Conservation (phyloP, 2,113 vertebrate genomes). For the Lycocorax pyrrhopterus region DNA sequence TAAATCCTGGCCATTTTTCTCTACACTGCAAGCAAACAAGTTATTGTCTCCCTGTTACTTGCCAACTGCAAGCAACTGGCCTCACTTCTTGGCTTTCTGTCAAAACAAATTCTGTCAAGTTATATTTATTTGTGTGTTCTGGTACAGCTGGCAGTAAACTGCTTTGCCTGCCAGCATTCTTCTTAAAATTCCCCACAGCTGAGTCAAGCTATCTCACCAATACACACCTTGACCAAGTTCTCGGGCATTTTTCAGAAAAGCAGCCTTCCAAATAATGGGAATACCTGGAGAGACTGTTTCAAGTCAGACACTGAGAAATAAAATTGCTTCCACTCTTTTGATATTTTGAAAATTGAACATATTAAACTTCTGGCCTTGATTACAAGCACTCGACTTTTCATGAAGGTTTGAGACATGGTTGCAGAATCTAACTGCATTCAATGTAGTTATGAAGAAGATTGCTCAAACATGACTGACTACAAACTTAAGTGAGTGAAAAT, state of each 20-base stretch:
- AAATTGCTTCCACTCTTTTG: neutral
- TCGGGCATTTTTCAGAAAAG: neutral
- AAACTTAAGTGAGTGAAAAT: neutral
- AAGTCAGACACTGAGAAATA: neutral
- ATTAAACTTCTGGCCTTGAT: neutral
- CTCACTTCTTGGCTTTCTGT: neutral
- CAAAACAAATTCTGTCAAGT: slow-evolving; percentile 23
- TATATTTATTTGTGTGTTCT: slow-evolving; percentile 17
- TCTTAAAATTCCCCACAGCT: neutral
- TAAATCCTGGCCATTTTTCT: neutral
- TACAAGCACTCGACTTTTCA: neutral
- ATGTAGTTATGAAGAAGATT: neutral
- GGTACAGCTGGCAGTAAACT: neutral
- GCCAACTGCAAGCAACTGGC: neutral
- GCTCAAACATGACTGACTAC: neutral
- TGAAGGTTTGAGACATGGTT: neutral
- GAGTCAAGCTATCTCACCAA: neutral
- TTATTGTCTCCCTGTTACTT: neutral
- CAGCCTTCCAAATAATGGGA: neutral
- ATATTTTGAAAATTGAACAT: neutral
- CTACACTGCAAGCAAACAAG: neutral
- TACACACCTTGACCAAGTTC: neutral
- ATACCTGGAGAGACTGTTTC: neutral
- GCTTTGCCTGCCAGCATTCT: neutral
- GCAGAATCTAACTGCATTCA: neutral